These are phyloP conservation scores for Lamproptera curius DNA, from an alignment of 2,888 invertebrate genomes.

Conservation along the genomic window DNA sequence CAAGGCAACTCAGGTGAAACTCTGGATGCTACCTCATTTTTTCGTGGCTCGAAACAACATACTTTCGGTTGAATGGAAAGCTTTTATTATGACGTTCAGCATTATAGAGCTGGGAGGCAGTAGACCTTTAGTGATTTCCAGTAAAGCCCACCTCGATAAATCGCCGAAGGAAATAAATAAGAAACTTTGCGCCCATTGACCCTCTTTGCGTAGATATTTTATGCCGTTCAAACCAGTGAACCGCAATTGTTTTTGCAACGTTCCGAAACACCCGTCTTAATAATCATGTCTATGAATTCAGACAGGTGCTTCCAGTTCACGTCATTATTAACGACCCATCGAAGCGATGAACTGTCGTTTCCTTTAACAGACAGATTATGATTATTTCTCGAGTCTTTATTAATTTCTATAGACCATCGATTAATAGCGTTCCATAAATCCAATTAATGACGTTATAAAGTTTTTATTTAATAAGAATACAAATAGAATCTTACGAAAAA, in stretches of 20 bases:
- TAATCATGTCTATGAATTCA: conserved; percentile 24
- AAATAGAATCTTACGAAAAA: too few relatives aligned
- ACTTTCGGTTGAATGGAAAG: conserved; percentile 23
- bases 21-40: conserved; percentile 6
- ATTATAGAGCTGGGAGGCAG: conserved; percentile 23
- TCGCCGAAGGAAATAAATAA: conserved; percentile 26
- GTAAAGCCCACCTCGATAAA: conserved; percentile 27
- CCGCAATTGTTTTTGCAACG: conserved; percentile 32
- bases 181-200: conserved; percentile 18
- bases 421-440: too few relatives aligned
- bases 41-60: conserved; percentile 19
- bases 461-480: too few relatives aligned
- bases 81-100: conserved; percentile 26
- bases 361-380: not conserved
- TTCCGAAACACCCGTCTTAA: conserved; percentile 30
- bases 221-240: conserved; percentile 29
- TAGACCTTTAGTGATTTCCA: conserved; percentile 30
- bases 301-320: not conserved
- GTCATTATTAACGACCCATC: not conserved
- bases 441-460: too few relatives aligned
- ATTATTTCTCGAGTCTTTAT: too few relatives aligned
- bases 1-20: too few relatives aligned
- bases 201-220: conserved; percentile 26
- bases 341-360: not conserved
- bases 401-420: too few relatives aligned